Evolutionary conservation across 1,140 invertebrate species (phyloP).

Genomic region (Aricia agestis): DNA sequence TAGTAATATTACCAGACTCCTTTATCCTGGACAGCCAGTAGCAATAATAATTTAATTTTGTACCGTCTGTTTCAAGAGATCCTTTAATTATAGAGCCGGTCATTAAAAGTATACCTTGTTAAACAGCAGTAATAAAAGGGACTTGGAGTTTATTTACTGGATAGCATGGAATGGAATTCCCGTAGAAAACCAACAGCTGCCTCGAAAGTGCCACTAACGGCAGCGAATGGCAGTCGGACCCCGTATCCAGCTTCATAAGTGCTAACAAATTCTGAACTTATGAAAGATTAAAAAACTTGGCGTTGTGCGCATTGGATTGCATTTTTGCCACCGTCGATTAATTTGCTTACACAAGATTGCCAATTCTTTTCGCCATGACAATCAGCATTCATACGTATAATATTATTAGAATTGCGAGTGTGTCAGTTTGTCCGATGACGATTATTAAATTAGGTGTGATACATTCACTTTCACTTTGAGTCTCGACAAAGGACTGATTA

Average conservation of each 20-base stretch:
- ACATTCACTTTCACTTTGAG: too few species aligned
- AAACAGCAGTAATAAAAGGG: not conserved
- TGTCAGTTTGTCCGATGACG: too few species aligned
- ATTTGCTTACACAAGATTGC: not conserved
- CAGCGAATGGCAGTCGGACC: not conserved
- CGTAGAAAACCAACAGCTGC: not conserved
- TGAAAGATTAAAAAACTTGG: slow-evolving; percentile 1
- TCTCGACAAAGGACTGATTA: too few species aligned
- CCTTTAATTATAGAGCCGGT: not conserved
- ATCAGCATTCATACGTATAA: too few species aligned
- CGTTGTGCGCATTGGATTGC: not conserved
- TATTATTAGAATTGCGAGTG: too few species aligned
- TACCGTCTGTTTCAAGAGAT: not conserved
- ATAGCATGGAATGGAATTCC: not conserved
- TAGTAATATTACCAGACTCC: too few species aligned
- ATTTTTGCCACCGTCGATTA: not conserved
- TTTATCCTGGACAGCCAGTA: too few species aligned
- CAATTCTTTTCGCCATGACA: too few species aligned
- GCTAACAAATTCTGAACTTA: slow-evolving; percentile 3
- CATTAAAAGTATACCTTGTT: not conserved
- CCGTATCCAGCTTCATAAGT: not conserved
- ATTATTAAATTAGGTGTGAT: too few species aligned
- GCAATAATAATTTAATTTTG: not conserved
- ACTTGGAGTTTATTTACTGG: not conserved
- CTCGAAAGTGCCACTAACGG: not conserved